Percentiles rank a stretch among this genome's conserved stretches.
Conservation (phyloP, 2,113 vertebrate species). For the Scomber scombrus region DNA sequence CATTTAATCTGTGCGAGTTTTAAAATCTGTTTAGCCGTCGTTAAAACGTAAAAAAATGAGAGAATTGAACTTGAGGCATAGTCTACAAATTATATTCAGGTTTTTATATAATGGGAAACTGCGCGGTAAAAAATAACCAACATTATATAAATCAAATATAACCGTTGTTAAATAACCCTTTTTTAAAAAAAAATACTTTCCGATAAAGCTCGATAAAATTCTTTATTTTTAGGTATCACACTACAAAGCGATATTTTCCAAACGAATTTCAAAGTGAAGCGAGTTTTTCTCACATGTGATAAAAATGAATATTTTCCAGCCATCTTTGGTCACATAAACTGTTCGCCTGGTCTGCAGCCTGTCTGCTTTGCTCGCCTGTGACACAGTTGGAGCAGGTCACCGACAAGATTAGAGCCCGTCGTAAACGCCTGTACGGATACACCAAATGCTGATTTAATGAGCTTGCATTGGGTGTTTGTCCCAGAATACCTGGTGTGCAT, state of each 20-base stretch:
- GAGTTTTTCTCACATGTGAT: background rate
- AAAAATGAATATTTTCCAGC: background rate
- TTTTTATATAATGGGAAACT: background rate
- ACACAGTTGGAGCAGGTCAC: slow-evolving; percentile 69
- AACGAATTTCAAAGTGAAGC: background rate
- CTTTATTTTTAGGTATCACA: background rate
- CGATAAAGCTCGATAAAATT: background rate
- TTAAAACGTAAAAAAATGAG: background rate
- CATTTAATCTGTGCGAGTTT: background rate
- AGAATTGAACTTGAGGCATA: background rate
- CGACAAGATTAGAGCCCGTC: slow-evolving; percentile 77
- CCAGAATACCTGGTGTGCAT: slow-evolving; percentile 79
- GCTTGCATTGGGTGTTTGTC: slow-evolving; percentile 76
- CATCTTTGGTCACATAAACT: background rate
- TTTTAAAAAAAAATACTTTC: background rate
- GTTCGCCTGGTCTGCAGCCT: slow-evolving; percentile 15
- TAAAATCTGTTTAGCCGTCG: background rate
- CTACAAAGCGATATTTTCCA: too few relatives aligned
- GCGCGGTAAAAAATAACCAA: background rate
- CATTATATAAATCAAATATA: background rate
- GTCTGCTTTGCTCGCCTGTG: slow-evolving; percentile 52
- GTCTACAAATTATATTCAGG: background rate
- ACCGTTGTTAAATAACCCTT: background rate
- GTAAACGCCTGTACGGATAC: slow-evolving; percentile 74
- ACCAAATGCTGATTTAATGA: slow-evolving; percentile 82